phyloP scores from a whole-genome alignment of 2,888 invertebrate species.

The Drosophila longiperda region DNA sequence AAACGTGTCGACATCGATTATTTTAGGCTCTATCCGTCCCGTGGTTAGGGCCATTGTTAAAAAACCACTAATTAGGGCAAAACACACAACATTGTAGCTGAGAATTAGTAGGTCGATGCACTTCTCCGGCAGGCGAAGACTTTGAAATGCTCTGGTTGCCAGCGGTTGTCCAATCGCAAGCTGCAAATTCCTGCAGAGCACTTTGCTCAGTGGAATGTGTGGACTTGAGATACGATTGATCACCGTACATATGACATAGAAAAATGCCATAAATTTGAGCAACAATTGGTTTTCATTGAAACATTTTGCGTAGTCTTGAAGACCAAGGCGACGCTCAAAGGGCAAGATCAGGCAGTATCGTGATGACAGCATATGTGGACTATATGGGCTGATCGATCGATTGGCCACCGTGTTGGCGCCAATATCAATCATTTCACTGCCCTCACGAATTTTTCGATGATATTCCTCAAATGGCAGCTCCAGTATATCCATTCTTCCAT shows the following conservation, averaged over 20 bases:
- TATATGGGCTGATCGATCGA: neutral
- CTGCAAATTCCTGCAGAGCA: neutral
- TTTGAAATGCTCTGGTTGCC: neutral
- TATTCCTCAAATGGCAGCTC: neutral
- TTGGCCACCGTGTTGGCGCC: neutral
- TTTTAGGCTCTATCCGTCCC: neutral
- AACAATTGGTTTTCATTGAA: neutral
- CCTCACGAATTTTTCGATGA: neutral
- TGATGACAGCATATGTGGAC: slow-evolving; percentile 3
- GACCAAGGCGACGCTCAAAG: neutral
- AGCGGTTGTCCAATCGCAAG: neutral
- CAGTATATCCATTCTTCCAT: neutral
- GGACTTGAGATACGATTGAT: slow-evolving; percentile 9
- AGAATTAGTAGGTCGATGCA: neutral
- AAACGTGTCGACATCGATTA: slow-evolving; percentile 24
- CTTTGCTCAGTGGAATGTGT: neutral
- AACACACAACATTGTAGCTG: neutral
- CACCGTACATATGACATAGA: neutral
- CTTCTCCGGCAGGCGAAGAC: slow-evolving; percentile 8
- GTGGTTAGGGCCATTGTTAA: neutral
- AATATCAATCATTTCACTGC: neutral
- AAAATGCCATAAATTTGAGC: neutral
- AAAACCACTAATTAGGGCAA: neutral
- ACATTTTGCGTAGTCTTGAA: neutral
- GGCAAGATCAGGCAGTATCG: slow-evolving; percentile 20